Evolutionary conservation across 2,113 vertebrate genomes (phyloP), one percentile per base, ranked within the genome.

Genomic region (Nematolebias whitei): DNA sequence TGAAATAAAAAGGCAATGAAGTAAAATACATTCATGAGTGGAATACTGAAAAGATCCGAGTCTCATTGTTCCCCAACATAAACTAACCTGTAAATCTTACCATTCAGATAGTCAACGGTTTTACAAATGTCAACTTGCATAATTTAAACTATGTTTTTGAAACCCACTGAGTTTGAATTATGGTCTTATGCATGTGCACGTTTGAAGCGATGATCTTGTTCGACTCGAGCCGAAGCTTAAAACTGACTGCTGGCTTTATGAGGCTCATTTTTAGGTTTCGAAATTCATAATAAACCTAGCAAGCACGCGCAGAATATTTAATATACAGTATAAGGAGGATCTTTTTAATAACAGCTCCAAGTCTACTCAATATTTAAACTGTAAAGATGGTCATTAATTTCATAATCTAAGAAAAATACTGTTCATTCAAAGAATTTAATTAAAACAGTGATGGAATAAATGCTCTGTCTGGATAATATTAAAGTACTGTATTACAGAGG

Each of bases 401-500:
- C 38, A 26, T 35, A 1, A 8, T 3, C 4, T n/a, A n/a, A n/a
- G n/a, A n/a, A n/a, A n/a, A n/a, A n/a, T n/a, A n/a, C n/a, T n/a
- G n/a, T n/a, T n/a, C n/a, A n/a, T n/a, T n/a, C n/a, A n/a, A n/a
- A n/a, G n/a, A n/a, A n/a, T n/a, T n/a, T n/a, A n/a, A n/a, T n/a
- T n/a, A n/a, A n/a, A n/a, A n/a, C n/a, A n/a, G n/a, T n/a, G n/a
- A n/a, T n/a, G n/a, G n/a, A 57, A 69, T 56, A 57, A 62, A 65
- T 16, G 6, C 47, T 60, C 63, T 54, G 2, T 0, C 54, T 54
- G 68, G 59, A 76, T 75, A 22, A 52, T 67, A 48, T 49, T 75
- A 50, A 48, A 57, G 72, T n/a, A n/a, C n/a, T 22, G 65, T 48
- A 50, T 54, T 76, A 71, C 74, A 78, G 71, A 62, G 68, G 76